Percentiles rank a stretch among this genome's conserved stretches.
Conservation (phyloP, 2,797 vertebrate genomes). For the Falco peregrinus region DNA sequence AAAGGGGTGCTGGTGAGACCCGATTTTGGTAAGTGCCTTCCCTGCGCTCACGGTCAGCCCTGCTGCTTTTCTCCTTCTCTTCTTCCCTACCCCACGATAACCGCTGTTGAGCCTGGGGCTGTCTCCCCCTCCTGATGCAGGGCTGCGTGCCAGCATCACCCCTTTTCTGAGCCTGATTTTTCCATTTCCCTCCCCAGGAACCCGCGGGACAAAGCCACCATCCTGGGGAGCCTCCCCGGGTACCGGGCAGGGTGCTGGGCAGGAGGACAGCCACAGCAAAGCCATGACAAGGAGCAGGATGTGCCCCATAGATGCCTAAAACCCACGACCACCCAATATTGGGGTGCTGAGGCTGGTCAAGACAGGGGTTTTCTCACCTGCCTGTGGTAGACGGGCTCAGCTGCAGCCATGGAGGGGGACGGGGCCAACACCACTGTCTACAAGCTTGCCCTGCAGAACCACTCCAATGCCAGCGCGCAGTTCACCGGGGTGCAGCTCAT, state of each 20-base stretch:
- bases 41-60: background rate
- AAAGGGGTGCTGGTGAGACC: background rate
- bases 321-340: accelerated
- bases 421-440: conserved; percentile 57
- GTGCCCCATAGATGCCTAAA: background rate
- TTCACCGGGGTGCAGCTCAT: conserved; percentile 86
- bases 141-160: background rate
- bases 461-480: conserved; percentile 76
- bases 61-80: background rate
- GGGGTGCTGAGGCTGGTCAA: background rate
- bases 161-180: background rate
- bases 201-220: accelerated
- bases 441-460: conserved; percentile 77
- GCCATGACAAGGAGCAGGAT: background rate
- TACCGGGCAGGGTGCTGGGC: background rate
- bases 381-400: background rate
- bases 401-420: background rate
- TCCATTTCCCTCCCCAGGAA: background rate
- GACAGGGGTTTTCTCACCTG: background rate
- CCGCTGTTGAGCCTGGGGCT: background rate
- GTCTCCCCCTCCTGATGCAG: background rate
- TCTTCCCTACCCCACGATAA: accelerated
- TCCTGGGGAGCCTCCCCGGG: background rate
- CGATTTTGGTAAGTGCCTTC: background rate
- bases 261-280: background rate